Evolutionary conservation across 2,113 vertebrate genomes (phyloP).

Genomic region (Ammodytes dubius): DNA sequence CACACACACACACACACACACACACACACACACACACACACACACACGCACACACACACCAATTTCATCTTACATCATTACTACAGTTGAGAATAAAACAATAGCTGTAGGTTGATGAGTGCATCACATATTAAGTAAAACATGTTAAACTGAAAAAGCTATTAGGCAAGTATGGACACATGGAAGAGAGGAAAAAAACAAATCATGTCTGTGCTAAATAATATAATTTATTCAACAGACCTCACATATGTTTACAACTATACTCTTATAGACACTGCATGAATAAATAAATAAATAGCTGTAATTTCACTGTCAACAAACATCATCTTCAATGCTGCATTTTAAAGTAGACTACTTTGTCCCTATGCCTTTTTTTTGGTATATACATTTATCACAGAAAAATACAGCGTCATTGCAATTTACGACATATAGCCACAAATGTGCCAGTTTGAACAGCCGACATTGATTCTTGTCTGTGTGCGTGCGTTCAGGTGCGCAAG

Average conservation of each 20-base stretch:
- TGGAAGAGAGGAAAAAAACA: conserved; percentile 33
- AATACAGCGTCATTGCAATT: conserved; percentile 86
- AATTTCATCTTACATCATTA: too few species aligned
- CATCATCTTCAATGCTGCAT: conserved; percentile 80
- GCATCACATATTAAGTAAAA: not conserved
- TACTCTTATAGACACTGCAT: conserved; percentile 77
- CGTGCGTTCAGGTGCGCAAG: conserved; percentile 40
- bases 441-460: conserved; percentile 80
- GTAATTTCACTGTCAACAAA: conserved; percentile 76
- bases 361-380: conserved; percentile 51
- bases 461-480: conserved; percentile 43
- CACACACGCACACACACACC: not conserved
- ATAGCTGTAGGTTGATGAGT: too few species aligned
- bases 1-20: not conserved
- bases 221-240: conserved; percentile 78
- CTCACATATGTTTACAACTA: conserved; percentile 74
- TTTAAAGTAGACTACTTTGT: conserved; percentile 84
- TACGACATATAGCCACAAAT: conserved; percentile 83
- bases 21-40: not conserved
- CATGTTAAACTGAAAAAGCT: not conserved
- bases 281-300: conserved; percentile 77
- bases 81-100: not conserved
- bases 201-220: conserved; percentile 68
- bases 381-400: conserved; percentile 89
- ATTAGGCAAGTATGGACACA: not conserved